Evolutionary conservation across 2,888 invertebrate genomes (phyloP).

Genomic region (Drosophila tanythrix): DNA sequence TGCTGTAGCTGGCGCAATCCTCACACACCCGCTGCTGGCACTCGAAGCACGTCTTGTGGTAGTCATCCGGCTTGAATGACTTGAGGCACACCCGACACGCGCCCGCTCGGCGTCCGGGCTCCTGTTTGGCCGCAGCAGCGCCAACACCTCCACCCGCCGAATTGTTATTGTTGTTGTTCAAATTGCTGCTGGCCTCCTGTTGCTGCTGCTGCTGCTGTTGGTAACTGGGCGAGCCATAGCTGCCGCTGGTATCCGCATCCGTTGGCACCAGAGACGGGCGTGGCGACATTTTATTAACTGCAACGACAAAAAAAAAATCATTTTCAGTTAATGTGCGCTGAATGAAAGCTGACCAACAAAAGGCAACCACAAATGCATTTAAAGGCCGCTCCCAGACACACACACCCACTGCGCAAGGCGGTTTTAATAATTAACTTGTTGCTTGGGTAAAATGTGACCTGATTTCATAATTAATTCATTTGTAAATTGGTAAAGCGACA

Average conservation of each 20-base stretch:
- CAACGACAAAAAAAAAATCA: slow-evolving; percentile 5
- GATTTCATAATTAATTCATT: slow-evolving; percentile 65
- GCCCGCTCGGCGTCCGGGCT: slow-evolving; percentile 91
- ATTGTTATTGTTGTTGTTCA: slow-evolving; percentile 83
- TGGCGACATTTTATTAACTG: slow-evolving; percentile 90
- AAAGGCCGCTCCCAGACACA: background rate
- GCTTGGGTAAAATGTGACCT: slow-evolving; percentile 47
- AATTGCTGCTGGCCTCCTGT: slow-evolving; percentile 82
- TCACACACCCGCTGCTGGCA: slow-evolving; percentile 96
- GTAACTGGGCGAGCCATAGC: slow-evolving; percentile 74
- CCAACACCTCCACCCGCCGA: slow-evolving; percentile 44
- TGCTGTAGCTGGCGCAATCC: slow-evolving; percentile 96
- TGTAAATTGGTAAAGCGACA: slow-evolving; percentile 59
- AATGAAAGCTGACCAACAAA: slow-evolving; percentile 11
- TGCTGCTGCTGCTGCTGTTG: slow-evolving; percentile 77
- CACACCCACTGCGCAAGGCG: slow-evolving; percentile 8
- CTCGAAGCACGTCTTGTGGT: slow-evolving; percentile 94
- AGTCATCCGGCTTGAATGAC: slow-evolving; percentile 94
- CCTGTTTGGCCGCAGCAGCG: slow-evolving; percentile 85
- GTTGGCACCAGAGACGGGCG: slow-evolving; percentile 87
- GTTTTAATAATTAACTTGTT: slow-evolving; percentile 55
- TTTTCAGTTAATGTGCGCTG: slow-evolving; percentile 4
- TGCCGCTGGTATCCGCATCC: slow-evolving; percentile 82
- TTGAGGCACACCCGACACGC: slow-evolving; percentile 94
- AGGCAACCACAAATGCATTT: slow-evolving; percentile 46